These are phyloP conservation scores for Drosophila greeni DNA, from an alignment of 2,888 invertebrate genomes.

Conservation along the genomic window DNA sequence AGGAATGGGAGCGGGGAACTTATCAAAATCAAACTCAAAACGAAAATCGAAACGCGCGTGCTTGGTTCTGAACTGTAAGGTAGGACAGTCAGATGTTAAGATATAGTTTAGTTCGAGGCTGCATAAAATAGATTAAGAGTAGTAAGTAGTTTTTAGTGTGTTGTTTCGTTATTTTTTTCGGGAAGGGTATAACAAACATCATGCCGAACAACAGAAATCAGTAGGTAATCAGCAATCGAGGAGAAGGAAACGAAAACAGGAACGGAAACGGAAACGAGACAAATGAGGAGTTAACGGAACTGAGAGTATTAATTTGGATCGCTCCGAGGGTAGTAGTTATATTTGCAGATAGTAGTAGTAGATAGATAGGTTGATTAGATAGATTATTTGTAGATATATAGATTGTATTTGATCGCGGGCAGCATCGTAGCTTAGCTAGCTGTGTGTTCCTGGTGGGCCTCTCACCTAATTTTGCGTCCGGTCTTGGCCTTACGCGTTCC, in stretches of 20 bases:
- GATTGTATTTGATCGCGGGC: constrained; percentile 46
- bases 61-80: constrained; percentile 39
- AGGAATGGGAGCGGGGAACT: constrained; percentile 27
- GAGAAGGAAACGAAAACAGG: constrained; percentile 11
- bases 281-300: constrained; percentile 40
- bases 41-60: constrained; percentile 48
- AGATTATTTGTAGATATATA: constrained; percentile 28
- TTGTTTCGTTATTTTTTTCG: constrained; percentile 4
- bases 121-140: constrained; percentile 13
- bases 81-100: constrained; percentile 23
- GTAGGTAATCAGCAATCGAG: constrained; percentile 28
- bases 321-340: constrained; percentile 21
- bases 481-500: constrained; percentile 75
- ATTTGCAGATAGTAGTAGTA: constrained; percentile 37
- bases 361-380: constrained; percentile 28
- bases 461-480: constrained; percentile 80
- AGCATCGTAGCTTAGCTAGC: constrained; percentile 44
- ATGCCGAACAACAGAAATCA: constrained; percentile 38
- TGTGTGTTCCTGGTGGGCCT: constrained; percentile 54
- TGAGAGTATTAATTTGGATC: constrained; percentile 35
- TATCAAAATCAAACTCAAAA: constrained; percentile 21
- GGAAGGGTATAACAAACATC: constrained; percentile 29
- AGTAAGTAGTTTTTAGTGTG: constrained; percentile 32
- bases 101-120: constrained; percentile 19
- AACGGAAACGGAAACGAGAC: constrained; percentile 26